phyloP scores from a whole-genome alignment of 2,113 vertebrate genomes.

The Alexandromys fortis region DNA sequence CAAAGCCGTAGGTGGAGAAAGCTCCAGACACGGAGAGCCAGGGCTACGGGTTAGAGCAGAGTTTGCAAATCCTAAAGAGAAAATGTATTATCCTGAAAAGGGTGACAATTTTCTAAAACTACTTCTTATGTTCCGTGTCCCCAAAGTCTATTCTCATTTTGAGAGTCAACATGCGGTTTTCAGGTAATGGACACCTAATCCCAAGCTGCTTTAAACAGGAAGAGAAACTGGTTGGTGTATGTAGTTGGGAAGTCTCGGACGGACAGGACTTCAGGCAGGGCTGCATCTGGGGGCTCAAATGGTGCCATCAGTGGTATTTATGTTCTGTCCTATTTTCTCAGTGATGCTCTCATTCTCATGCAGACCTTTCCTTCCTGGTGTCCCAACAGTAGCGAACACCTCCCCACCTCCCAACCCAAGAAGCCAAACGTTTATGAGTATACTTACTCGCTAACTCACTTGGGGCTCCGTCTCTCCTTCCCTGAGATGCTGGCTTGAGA shows the following conservation, averaged over 20 bases:
- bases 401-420: background rate
- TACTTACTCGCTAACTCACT: background rate
- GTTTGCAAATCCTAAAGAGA: background rate
- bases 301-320: too few relatives aligned
- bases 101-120: background rate
- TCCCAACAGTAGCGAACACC: background rate
- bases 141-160: background rate
- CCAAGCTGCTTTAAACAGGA: background rate
- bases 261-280: background rate
- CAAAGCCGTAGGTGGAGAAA: conserved; percentile 32
- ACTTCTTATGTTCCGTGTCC: background rate
- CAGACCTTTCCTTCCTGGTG: background rate
- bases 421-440: background rate
- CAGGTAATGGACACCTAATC: background rate
- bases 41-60: background rate
- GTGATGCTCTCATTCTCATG: background rate
- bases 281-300: background rate
- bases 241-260: background rate
- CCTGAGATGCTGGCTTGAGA: background rate
- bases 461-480: background rate
- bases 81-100: background rate
- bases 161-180: background rate
- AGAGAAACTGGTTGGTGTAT: background rate
- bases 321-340: background rate
- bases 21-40: background rate